Base-by-base conservation (phyloP, 2,113 vertebrate genomes). In the Argyrosomus japonicus region DNA sequence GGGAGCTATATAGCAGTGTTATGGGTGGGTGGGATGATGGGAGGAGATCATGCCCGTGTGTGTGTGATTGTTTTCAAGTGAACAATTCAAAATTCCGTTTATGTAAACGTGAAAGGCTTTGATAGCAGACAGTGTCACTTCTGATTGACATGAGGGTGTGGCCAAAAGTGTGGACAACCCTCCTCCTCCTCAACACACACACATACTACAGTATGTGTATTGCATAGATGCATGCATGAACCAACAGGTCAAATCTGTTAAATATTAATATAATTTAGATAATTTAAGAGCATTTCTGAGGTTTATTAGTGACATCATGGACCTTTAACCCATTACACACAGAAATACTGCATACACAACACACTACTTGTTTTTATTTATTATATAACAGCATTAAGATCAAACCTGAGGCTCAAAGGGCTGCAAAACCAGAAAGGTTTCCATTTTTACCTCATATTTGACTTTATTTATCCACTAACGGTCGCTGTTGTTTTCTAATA, bases 141-240 rank as follows among this genome's bases (percentile, higher is more conserved):
- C 36, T 40, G 36, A 40, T 40, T 81, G 87, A 87, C 57, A 74
- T 10, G 54, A 27, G 45, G 90, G 90, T 67, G 90, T 85, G 90
- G 88, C 75, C 77, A 83, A 32, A n/a, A 27, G 21, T 47, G 71
- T 48, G 51, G 64, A 74, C 70, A 48, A 6, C 6, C 32, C 7
- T 13, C 14, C 53, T 62, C 25, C 19, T 21, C 13, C 32, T 23
- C 45, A 19, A 40, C n/a, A 40, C 51, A 13, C 50, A 54, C 10
- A 13, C 50, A 40, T 0, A 40, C 36, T 43, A 32, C 5, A 32
- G 3, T 9, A 8, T 40, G 36, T 40, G 36, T 36, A 36, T n/a
- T 36, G 36, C 36, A 8, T 36, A 36, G 7, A 36, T 36, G 36
- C 6, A 36, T 36, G 36, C 36, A 36, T 36, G 36, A 36, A 36